A percentile compares a stretch with the other conserved stretches of the same genome.
These are phyloP conservation scores for Synergus laeviventris DNA, from an alignment of 2,888 invertebrate genomes.

Conservation along the genomic window DNA sequence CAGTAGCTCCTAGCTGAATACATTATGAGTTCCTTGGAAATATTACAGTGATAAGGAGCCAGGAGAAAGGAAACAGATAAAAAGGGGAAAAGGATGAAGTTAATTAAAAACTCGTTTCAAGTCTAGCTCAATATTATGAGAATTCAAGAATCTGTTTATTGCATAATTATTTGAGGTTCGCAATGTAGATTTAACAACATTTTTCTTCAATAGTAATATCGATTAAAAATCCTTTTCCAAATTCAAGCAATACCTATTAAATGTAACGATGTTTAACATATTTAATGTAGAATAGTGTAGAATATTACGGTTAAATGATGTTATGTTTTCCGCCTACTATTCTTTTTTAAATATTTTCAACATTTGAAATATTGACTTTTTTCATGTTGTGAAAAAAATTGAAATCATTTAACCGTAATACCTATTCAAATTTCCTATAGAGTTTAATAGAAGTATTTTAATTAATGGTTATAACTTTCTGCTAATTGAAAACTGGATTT, in stretches of 20 bases:
- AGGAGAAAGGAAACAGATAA: background rate
- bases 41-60: background rate
- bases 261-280: too few species aligned
- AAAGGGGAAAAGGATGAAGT: background rate
- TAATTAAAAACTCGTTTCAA: background rate
- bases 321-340: too few species aligned
- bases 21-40: conserved; percentile 8
- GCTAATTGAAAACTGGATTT: background rate
- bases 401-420: too few species aligned
- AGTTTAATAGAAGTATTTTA: background rate
- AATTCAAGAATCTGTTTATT: background rate
- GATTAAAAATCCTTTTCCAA: background rate
- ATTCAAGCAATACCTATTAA: too few species aligned
- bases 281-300: too few species aligned
- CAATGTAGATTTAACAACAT: background rate
- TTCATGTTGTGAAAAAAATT: too few species aligned
- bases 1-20: background rate
- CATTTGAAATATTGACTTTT: too few species aligned
- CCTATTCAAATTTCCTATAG: background rate
- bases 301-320: too few species aligned
- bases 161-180: background rate
- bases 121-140: background rate
- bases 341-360: too few species aligned
- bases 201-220: background rate
- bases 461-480: background rate